phyloP scores from a whole-genome alignment of 2,113 vertebrate species.

The Xiphias gladius region DNA sequence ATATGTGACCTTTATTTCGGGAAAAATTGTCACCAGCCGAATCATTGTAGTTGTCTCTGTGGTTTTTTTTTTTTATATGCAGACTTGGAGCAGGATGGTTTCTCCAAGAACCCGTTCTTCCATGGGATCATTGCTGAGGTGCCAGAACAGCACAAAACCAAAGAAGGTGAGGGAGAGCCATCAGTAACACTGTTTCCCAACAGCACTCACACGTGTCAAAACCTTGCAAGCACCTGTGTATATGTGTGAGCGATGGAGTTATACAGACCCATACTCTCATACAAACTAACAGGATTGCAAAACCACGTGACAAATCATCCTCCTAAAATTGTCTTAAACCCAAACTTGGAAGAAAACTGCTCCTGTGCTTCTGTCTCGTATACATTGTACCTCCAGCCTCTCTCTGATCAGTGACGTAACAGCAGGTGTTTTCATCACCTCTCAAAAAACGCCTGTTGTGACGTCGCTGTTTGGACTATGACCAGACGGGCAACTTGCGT shows the following conservation, averaged over 20 bases:
- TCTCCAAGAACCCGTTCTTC: conserved; percentile 84
- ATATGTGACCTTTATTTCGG: not conserved
- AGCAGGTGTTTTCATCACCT: not conserved
- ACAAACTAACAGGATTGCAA: not conserved
- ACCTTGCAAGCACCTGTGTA: not conserved
- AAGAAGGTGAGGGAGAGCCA: conserved; percentile 73
- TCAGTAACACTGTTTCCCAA: not conserved
- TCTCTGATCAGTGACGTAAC: not conserved
- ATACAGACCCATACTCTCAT: not conserved
- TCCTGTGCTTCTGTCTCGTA: not conserved
- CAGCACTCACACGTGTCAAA: not conserved
- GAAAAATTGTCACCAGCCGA: not conserved
- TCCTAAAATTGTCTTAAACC: no score
- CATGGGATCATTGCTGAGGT: conserved; percentile 84
- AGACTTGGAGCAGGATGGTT: conserved; percentile 86
- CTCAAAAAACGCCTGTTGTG: not conserved
- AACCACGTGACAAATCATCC: not conserved
- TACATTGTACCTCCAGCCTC: not conserved
- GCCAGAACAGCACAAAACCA: conserved; percentile 76
- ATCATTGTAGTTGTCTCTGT: not conserved
- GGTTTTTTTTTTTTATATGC: not conserved
- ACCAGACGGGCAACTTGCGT: not conserved
- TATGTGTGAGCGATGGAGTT: not conserved
- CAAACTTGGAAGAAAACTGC: not conserved
- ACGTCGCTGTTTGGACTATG: not conserved